phyloP scores from a whole-genome alignment of 2,797 vertebrate species.

The Anniella stebbinsi region DNA sequence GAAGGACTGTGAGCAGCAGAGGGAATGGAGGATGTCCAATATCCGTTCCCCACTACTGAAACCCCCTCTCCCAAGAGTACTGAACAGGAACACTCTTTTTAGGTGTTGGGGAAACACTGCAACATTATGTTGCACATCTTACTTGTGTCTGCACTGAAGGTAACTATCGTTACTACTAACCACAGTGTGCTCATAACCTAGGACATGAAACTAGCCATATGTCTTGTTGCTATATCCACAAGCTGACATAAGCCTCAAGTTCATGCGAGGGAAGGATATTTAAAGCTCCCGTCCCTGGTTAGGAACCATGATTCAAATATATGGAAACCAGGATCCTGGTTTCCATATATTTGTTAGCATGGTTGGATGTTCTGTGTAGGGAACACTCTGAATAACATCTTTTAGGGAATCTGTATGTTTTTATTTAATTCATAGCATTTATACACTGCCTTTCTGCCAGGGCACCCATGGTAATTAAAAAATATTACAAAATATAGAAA shows the following conservation, averaged over 20 bases:
- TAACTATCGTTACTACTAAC: not conserved
- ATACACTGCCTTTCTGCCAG: too few species aligned
- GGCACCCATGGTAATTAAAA: too few species aligned
- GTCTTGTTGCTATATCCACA: not conserved
- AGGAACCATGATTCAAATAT: not conserved
- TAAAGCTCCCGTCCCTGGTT: not conserved
- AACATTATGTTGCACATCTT: not conserved
- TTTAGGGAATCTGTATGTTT: not conserved
- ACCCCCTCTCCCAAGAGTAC: too few species aligned
- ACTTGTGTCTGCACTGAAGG: not conserved
- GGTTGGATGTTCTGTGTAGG: not conserved
- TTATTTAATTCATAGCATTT: not conserved
- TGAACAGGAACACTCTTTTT: not conserved
- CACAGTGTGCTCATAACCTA: not conserved
- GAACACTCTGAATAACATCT: not conserved
- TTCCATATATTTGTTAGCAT: not conserved
- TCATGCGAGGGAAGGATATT: not conserved
- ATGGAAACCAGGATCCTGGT: not conserved
- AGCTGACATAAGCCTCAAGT: not conserved
- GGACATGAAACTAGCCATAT: not conserved
- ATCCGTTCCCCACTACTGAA: not conserved
- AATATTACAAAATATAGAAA: too few species aligned
- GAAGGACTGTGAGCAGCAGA: not conserved
- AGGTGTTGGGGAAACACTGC: not conserved
- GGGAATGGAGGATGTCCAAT: not conserved